Percentiles rank a stretch among this genome's conserved stretches.
These are phyloP conservation scores for Danio tinwini DNA, from an alignment of 2,797 vertebrate species.

Conservation along the genomic window DNA sequence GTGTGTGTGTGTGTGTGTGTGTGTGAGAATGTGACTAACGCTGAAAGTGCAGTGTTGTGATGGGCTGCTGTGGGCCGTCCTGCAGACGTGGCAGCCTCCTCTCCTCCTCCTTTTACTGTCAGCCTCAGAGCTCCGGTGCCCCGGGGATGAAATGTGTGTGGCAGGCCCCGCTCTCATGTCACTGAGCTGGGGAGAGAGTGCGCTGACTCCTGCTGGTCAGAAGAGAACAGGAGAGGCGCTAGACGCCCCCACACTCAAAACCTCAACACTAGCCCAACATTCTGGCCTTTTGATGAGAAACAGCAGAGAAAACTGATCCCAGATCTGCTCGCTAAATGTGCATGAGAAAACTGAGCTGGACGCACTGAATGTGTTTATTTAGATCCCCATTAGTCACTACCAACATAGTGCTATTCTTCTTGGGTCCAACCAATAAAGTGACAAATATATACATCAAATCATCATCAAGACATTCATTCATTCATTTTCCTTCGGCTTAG, in stretches of 20 bases:
- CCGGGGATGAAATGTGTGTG: conserved; percentile 75
- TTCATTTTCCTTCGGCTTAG: too few relatives aligned
- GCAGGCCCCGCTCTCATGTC: conserved; percentile 46
- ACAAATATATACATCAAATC: too few relatives aligned
- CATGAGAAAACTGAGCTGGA: neutral
- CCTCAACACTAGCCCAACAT: conserved; percentile 8
- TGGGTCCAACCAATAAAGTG: too few relatives aligned
- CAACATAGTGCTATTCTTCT: too few relatives aligned
- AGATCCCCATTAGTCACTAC: too few relatives aligned
- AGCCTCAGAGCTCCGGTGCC: conserved; percentile 56
- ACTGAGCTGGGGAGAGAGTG: conserved; percentile 46
- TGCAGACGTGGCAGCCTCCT: conserved; percentile 78
- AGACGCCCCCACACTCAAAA: conserved; percentile 29
- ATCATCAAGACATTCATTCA: too few relatives aligned
- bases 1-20: too few relatives aligned
- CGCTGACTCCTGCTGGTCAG: conserved; percentile 57
- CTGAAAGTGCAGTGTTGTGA: neutral
- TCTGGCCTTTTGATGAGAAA: conserved; percentile 20
- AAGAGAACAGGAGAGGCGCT: conserved; percentile 14
- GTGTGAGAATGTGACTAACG: too few relatives aligned
- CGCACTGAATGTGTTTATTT: neutral
- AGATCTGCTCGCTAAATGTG: conserved; percentile 19
- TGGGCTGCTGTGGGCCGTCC: conserved; percentile 55
- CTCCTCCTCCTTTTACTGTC: conserved; percentile 60
- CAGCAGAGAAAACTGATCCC: conserved; percentile 38